Evolutionary conservation across 2,888 invertebrate genomes (phyloP), one percentile per base, ranked within the genome.

Genomic region (Chymomyza caudatula): DNA sequence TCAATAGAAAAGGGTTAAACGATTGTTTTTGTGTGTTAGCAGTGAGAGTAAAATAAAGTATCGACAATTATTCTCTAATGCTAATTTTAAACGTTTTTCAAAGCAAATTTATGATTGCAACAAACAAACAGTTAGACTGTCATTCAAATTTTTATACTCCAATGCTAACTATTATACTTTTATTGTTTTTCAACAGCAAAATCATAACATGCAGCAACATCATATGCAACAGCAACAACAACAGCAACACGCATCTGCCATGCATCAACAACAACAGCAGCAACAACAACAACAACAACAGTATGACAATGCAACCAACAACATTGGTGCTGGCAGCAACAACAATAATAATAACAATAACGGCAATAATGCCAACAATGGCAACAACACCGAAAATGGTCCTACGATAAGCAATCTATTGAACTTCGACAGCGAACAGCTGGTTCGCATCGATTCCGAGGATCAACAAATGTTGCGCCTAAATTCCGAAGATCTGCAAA

Each of bases 381-480:
- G 72, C 51, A 71, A 70, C 63, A 82, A 70, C 63, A 82, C 73
- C 49, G 86, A 88, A 60, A 87, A 89, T 59, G 88, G 88, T 55
- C 88, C 89, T 44, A 89, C 88, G 78, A 67, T 90, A 60, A 90
- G 89, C 73, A 90, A 88, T 67, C 84, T 91, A 51, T 68, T 91
- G 22, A 91, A 91, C 79, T 88, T 92, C 77, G 92, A 92, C 73
- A 92, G 90, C 70, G 91, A 90, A 60, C 91, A 92, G 71, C 76
- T 92, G 71, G 89, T 91, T 60, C 90, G 89, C 66, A 89, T 92
- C 44, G 91, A 91, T 79, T 92, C 92, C 1, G 90, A 91, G 65
- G 92, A 93, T 71, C 90, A 91, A 68, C 91, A 91, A 82, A 86
- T 92, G 77, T 78, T 91, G 69, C 90, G 89, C 69, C 89, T 92